Base-by-base conservation (phyloP, 2,888 invertebrate genomes). In the Chrysolina oricalcia region DNA sequence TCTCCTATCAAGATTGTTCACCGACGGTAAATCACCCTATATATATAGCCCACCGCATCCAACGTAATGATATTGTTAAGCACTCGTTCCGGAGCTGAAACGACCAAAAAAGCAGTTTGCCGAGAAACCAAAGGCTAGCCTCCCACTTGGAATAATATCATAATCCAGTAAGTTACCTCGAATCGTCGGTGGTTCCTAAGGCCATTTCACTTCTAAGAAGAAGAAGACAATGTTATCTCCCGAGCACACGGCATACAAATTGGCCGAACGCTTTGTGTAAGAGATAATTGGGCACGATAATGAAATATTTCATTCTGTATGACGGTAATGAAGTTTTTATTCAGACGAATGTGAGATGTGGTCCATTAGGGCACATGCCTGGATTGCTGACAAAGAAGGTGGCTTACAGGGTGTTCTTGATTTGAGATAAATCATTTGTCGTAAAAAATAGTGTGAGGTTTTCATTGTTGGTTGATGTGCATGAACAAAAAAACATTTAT, bases 181-280 rank as follows among this genome's bases (percentile, higher is more conserved):
- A 72, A 72, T 72, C 75, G 50, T 77, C 53, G 62, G 75, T 63
- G 67, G 72, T 41, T 73, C 72, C 77, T 77, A 15, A 72, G 74
- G 72, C 67, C 67, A 72, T 67, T 72, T 68, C 56, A 70, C 43
- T 74, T 74, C 72, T 67, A 11, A 74, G 78, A 70, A 78, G 78
- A 77, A 78, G 78, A 77, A 83, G 79, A 84, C 83, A 84, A 84
- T 84, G 83, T 83, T 84, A 84, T 84, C 84, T 81, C 66, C 3
- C 59, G 41, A 64, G 72, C 70, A 72, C 78, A 71, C 43, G 65
- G 81, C 78, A 80, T 81, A 84, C 83, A 84, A 83, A 84, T 83
- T 83, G 81, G 80, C 76, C 78, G 80, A 81, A 80, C 70, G 76
- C 78, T 78, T 80, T 80, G 81, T 80, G 76, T 35, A 67, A 43